phyloP scores from a whole-genome alignment of 1,140 invertebrate species.

The Drosophila sp. region DNA sequence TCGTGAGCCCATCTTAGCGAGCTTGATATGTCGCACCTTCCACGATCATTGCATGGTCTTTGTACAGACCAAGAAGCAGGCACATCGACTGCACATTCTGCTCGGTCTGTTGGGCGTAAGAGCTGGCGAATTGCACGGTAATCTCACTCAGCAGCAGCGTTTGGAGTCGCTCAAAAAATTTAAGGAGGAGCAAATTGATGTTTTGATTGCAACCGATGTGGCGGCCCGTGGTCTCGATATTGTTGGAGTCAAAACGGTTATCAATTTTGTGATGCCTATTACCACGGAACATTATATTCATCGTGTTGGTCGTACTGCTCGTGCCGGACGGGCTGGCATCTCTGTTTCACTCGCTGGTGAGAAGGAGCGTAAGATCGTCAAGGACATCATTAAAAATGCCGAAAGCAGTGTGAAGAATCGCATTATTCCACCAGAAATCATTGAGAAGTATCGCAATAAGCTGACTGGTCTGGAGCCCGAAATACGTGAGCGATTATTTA shows the following conservation, averaged over 20 bases:
- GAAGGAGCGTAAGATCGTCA: constrained; percentile 94
- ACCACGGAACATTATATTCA: constrained; percentile 98
- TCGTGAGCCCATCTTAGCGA: constrained; percentile 95
- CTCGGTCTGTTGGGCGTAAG: constrained; percentile 94
- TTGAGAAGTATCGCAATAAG: constrained; percentile 93
- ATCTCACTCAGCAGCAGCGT: constrained; percentile 96
- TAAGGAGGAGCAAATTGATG: constrained; percentile 94
- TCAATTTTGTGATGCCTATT: constrained; percentile 98
- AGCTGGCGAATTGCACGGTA: constrained; percentile 97
- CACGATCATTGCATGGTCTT: constrained; percentile 96
- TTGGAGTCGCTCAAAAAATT: constrained; percentile 95
- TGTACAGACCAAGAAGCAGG: constrained; percentile 97
- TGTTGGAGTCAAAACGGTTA: constrained; percentile 97
- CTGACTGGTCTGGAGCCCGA: constrained; percentile 90
- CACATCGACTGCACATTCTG: constrained; percentile 95
- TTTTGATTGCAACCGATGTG: constrained; percentile 97
- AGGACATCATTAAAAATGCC: constrained; percentile 95
- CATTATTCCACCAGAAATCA: constrained; percentile 94
- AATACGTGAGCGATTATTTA: constrained; percentile 86
- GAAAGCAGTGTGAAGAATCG: constrained; percentile 94
- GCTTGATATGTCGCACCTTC: constrained; percentile 97
- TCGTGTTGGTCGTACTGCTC: constrained; percentile 95
- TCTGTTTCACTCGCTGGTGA: constrained; percentile 98
- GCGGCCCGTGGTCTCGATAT: constrained; percentile 98
- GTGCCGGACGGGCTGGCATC: constrained; percentile 95